Percentiles rank a stretch among this genome's conserved stretches.
Evolutionary conservation across 23 tunicate genomes (phyloP).

Genomic region (Halocynthia roretzi): DNA sequence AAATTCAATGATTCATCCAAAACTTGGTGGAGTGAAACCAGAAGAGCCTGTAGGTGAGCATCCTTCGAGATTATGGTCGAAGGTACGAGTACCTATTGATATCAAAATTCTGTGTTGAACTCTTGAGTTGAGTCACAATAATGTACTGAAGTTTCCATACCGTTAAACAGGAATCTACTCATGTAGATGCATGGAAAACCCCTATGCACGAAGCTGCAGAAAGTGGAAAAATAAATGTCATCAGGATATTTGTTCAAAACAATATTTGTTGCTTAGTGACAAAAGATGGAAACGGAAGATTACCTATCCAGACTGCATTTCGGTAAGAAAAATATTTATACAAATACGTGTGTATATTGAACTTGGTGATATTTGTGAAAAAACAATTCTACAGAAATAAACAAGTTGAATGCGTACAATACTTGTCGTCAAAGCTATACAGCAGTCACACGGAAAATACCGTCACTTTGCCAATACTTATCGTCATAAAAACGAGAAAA

Average conservation of each 20-base stretch:
- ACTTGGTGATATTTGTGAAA: not conserved
- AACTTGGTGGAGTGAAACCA: constrained; percentile 65
- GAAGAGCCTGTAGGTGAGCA: constrained; percentile 83
- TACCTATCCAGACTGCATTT: constrained; percentile 60
- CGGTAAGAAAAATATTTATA: constrained; percentile 24
- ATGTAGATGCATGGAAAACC: constrained; percentile 69
- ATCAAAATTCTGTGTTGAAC: not conserved
- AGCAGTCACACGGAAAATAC: constrained; percentile 83
- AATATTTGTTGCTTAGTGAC: constrained; percentile 57
- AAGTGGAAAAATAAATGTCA: constrained; percentile 67
- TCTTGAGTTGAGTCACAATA: not conserved
- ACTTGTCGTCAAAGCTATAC: constrained; percentile 72
- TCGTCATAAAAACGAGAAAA: constrained; percentile 55
- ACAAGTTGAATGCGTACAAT: constrained; percentile 55
- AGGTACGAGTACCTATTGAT: constrained; percentile 11
- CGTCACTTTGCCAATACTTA: constrained; percentile 48
- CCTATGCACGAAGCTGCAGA: constrained; percentile 84
- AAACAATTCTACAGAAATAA: constrained; percentile 20
- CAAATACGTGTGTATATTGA: not conserved
- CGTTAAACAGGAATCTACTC: constrained; percentile 39
- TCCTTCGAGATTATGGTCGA: constrained; percentile 67
- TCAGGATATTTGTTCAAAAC: constrained; percentile 75
- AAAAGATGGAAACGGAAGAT: constrained; percentile 66
- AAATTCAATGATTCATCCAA: constrained; percentile 65
- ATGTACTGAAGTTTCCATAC: not conserved